Percentiles rank a stretch among this genome's conserved stretches.
Conservation (phyloP, 2,888 invertebrate species). For the Selenia dentaria region DNA sequence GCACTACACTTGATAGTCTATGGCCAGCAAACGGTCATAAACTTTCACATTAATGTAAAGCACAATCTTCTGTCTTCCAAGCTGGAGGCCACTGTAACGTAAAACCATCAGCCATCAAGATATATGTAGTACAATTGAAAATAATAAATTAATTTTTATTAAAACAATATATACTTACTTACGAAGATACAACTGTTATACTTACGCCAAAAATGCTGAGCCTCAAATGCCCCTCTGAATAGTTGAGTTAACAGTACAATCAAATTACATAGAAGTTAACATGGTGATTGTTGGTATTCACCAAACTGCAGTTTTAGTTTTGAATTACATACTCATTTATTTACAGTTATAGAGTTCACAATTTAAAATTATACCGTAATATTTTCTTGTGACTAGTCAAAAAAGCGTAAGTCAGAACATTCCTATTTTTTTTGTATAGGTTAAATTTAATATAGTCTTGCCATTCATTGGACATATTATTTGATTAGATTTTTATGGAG, state of each 20-base stretch:
- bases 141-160: constrained; percentile 34
- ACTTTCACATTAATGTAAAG: constrained; percentile 54
- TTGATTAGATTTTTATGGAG: too few relatives aligned
- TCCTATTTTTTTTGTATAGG: too few relatives aligned
- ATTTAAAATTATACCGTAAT: too few relatives aligned
- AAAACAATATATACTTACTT: constrained; percentile 54
- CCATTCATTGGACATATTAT: too few relatives aligned
- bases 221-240: constrained; percentile 38
- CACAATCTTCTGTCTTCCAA: constrained; percentile 50
- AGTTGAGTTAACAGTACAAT: constrained; percentile 9
- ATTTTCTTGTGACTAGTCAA: too few relatives aligned
- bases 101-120: constrained; percentile 48
- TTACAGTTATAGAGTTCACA: too few relatives aligned
- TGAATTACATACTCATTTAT: not conserved
- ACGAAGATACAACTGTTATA: constrained; percentile 53
- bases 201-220: constrained; percentile 39
- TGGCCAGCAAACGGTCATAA: constrained; percentile 67
- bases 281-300: not conserved
- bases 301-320: not conserved
- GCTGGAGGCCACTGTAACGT: constrained; percentile 51
- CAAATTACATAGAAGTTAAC: too few relatives aligned
- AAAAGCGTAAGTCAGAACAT: too few relatives aligned
- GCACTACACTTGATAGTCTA: constrained; percentile 78
- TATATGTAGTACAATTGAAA: constrained; percentile 20
- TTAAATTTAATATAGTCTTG: too few relatives aligned